These are phyloP conservation scores for Pipra filicauda DNA, from an alignment of 2,113 vertebrate species.

Conservation along the genomic window DNA sequence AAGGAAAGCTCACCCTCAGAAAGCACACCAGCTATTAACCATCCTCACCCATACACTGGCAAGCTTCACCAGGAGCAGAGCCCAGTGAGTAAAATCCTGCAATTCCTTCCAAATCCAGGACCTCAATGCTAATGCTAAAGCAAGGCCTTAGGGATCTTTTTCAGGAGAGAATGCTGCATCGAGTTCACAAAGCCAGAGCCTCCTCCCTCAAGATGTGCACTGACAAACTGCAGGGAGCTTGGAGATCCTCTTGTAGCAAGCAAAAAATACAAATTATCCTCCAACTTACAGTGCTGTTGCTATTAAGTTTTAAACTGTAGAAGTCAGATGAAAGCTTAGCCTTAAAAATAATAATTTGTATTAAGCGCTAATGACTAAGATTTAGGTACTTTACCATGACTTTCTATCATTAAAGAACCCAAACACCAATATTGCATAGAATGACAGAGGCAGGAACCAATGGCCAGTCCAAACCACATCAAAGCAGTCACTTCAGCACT, in stretches of 20 bases:
- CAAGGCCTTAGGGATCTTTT: background rate
- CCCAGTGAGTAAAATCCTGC: background rate
- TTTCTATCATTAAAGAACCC: background rate
- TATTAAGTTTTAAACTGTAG: background rate
- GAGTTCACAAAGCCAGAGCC: background rate
- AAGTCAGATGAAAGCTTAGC: background rate
- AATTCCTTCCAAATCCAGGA: background rate
- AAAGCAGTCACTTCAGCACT: background rate
- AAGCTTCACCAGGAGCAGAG: background rate
- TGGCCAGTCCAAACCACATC: background rate
- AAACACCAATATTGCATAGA: background rate
- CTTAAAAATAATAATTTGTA: background rate
- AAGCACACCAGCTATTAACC: background rate
- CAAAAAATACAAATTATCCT: background rate
- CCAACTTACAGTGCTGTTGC: background rate
- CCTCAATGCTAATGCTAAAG: background rate
- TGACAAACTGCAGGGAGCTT: background rate
- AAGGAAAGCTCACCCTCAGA: background rate
- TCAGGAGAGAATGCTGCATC: background rate
- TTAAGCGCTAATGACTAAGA: background rate
- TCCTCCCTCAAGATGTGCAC: background rate
- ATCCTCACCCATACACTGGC: accelerated
- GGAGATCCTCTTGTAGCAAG: background rate
- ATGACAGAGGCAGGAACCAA: background rate
- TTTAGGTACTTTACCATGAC: background rate